Percentiles rank a stretch among this genome's conserved stretches.
Evolutionary conservation across 2,113 vertebrate genomes (phyloP).

Genomic region (Psittacus erithacus): DNA sequence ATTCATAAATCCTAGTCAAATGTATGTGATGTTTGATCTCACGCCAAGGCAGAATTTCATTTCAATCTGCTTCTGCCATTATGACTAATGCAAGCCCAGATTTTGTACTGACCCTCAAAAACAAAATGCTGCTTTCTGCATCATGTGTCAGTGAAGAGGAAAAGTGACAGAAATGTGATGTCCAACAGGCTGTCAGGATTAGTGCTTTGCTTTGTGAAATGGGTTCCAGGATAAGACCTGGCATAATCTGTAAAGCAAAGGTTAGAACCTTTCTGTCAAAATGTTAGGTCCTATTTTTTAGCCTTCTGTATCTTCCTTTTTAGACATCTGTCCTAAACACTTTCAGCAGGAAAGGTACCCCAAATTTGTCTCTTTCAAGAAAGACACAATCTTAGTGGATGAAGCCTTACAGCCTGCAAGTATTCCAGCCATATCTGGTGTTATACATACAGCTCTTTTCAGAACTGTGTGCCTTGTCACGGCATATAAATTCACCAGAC

Average conservation of each 20-base stretch:
- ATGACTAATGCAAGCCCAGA: not conserved
- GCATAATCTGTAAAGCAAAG: not conserved
- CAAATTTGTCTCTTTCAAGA: not conserved
- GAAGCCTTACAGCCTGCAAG: not conserved
- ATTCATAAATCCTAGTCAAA: not conserved
- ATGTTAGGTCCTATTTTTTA: not conserved
- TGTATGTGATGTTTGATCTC: not conserved
- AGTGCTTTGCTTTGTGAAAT: not conserved
- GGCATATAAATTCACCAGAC: conserved; percentile 54
- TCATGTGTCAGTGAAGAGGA: not conserved
- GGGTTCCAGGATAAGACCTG: not conserved
- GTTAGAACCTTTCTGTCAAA: not conserved
- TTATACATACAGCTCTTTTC: conserved; percentile 5
- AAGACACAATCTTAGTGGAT: not conserved
- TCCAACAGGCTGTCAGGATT: not conserved
- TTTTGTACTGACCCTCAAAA: not conserved
- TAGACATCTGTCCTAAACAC: not conserved
- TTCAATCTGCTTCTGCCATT: not conserved
- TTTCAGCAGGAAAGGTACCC: not conserved
- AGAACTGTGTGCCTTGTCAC: conserved; percentile 37
- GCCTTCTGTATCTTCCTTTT: not conserved
- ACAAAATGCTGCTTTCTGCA: not conserved
- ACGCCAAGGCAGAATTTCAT: not conserved
- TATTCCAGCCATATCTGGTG: conserved; percentile 43
- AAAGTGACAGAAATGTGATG: not conserved